phyloP scores from a whole-genome alignment of 2,797 vertebrate genomes.

The Sebastolobus alascanus region DNA sequence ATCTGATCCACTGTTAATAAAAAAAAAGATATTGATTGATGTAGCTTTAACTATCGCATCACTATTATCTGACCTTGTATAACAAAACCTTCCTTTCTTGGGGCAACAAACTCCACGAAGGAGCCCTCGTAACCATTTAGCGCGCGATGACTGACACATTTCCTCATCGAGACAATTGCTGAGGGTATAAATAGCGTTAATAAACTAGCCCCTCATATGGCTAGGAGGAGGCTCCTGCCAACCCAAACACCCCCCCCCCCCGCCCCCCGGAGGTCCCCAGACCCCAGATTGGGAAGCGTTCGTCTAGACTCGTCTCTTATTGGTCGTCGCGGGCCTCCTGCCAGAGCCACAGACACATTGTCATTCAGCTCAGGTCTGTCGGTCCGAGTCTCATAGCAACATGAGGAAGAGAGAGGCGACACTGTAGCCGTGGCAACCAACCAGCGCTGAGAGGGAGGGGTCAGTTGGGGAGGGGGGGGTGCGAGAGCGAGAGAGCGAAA shows the following conservation, averaged over 20 bases:
- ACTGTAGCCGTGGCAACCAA: conserved; percentile 83
- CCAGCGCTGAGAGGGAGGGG: conserved; percentile 76
- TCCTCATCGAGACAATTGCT: conserved; percentile 10
- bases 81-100: neutral
- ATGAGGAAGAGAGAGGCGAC: conserved; percentile 81
- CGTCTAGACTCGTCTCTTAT: conserved; percentile 75
- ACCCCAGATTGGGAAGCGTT: conserved; percentile 63
- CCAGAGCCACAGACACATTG: conserved; percentile 76
- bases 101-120: neutral
- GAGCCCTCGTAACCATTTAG: conserved; percentile 13
- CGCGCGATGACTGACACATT: conserved; percentile 9
- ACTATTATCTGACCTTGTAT: neutral
- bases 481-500: conserved; percentile 11
- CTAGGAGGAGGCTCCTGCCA: conserved; percentile 48
- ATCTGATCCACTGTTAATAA: neutral
- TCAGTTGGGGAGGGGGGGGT: conserved; percentile 31
- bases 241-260: conserved; percentile 57
- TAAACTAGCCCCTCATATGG: conserved; percentile 41
- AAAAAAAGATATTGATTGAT: neutral
- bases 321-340: conserved; percentile 70
- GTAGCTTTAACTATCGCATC: neutral
- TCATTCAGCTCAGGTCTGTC: conserved; percentile 83
- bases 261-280: conserved; percentile 44
- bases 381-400: conserved; percentile 84
- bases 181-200: conserved; percentile 40